Evolutionary conservation across 2,797 vertebrate genomes (phyloP).

Genomic region (Hemitrygon akajei): DNA sequence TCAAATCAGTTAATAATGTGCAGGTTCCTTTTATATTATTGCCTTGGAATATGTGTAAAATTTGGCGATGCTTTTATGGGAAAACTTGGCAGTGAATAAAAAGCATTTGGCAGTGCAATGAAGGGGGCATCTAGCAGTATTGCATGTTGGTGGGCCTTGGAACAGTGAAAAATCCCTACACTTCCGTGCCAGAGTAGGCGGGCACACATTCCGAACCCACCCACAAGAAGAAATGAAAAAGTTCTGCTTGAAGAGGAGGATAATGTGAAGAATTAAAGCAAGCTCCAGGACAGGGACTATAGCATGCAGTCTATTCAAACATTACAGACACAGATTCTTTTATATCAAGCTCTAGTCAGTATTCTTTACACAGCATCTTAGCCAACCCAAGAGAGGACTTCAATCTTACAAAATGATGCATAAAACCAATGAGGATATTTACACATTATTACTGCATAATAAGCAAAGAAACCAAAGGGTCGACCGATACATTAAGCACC

Average conservation of each 20-base stretch:
- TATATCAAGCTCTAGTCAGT: constrained; percentile 52
- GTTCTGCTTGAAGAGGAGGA: background rate
- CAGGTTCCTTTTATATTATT: constrained; percentile 27
- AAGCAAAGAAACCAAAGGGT: constrained; percentile 43
- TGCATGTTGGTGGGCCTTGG: background rate
- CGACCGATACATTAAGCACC: constrained; percentile 35
- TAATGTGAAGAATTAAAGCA: constrained; percentile 20
- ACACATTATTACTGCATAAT: constrained; percentile 55
- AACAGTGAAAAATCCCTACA: background rate
- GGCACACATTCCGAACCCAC: background rate
- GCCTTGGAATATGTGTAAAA: constrained; percentile 27
- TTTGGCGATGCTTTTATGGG: background rate
- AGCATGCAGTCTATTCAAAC: constrained; percentile 71
- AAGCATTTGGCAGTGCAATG: background rate
- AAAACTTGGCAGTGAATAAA: background rate
- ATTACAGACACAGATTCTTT: constrained; percentile 61
- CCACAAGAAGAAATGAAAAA: constrained; percentile 9
- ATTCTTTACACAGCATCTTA: constrained; percentile 55
- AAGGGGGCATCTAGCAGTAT: background rate
- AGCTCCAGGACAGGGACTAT: constrained; percentile 44
- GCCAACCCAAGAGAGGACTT: constrained; percentile 49
- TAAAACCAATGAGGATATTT: constrained; percentile 46
- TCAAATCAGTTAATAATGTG: constrained; percentile 4
- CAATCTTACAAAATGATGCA: constrained; percentile 51
- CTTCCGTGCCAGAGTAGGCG: background rate